Evolutionary conservation across 2,888 invertebrate genomes (phyloP).

Genomic region (Ormyrus nitidulus): DNA sequence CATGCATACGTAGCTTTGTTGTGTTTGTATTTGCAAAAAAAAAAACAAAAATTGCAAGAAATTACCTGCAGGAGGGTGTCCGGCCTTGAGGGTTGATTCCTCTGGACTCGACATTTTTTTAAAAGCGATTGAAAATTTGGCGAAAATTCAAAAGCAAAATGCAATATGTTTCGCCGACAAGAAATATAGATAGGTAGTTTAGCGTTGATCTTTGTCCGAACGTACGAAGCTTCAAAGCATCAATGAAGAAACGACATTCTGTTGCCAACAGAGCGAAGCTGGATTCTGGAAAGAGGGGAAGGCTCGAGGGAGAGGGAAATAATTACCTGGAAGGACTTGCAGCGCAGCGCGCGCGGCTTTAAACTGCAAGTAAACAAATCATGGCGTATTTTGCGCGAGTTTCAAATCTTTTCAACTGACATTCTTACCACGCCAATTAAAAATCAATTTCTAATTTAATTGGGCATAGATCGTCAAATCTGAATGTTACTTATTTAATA

Average conservation of each 20-base stretch:
- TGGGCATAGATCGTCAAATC: too few species aligned
- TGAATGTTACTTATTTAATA: too few species aligned
- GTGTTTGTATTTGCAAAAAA: too few species aligned
- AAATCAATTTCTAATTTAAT: too few species aligned
- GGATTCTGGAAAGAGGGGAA: not conserved
- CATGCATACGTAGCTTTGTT: too few species aligned
- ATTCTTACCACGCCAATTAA: too few species aligned
- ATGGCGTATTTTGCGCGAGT: not conserved
- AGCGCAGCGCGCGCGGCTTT: too few species aligned
- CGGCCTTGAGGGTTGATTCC: slow-evolving; percentile 84
- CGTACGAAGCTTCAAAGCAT: slow-evolving; percentile 13
- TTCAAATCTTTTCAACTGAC: too few species aligned
- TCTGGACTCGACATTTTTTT: slow-evolving; percentile 79
- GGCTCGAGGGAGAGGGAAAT: not conserved
- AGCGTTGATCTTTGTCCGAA: not conserved
- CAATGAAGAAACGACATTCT: slow-evolving; percentile 29
- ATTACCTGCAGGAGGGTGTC: slow-evolving; percentile 94
- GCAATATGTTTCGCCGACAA: slow-evolving; percentile 47
- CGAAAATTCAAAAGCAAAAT: not conserved
- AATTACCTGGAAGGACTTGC: slow-evolving; percentile 19
- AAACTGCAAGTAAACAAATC: not conserved
- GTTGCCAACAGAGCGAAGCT: slow-evolving; percentile 41
- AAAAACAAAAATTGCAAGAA: slow-evolving; percentile 33
- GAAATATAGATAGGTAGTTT: not conserved
- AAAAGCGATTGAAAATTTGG: not conserved